Evolutionary conservation across 2,113 vertebrate species (phyloP).

Genomic region (Cryptotis parvus): DNA sequence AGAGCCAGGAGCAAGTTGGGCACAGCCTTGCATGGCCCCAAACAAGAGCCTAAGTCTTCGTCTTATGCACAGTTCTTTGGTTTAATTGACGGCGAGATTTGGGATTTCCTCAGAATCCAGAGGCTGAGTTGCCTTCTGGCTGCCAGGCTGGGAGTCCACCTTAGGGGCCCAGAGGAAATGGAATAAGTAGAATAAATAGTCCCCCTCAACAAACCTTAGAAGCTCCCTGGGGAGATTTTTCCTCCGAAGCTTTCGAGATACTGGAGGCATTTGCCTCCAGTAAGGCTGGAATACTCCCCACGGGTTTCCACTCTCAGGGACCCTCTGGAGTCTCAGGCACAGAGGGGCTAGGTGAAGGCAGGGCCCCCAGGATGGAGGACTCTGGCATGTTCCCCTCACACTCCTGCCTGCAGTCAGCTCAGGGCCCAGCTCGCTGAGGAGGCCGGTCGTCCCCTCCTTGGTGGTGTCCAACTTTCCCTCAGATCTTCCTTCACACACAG

Average conservation of each 20-base stretch:
- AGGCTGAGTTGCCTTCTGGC: neutral
- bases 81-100: neutral
- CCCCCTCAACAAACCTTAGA: neutral
- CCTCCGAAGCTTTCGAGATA: neutral
- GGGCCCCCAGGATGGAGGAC: neutral
- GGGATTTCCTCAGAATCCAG: slow-evolving; percentile 12
- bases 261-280: neutral
- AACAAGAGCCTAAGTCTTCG: neutral
- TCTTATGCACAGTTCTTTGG: neutral
- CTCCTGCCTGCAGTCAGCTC: neutral
- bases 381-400: too few relatives aligned
- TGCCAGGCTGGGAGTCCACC: neutral
- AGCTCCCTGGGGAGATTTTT: neutral
- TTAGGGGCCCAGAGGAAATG: neutral
- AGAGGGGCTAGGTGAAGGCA: neutral
- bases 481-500: neutral
- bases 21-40: too few relatives aligned
- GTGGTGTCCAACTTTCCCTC: neutral
- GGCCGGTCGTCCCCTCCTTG: neutral
- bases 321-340: neutral
- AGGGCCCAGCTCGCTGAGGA: neutral
- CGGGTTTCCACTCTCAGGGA: neutral
- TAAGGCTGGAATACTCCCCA: neutral
- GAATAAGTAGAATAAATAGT: neutral
- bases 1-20: too few relatives aligned